A percentile compares a stretch with the other conserved stretches of the same genome.
Conservation (phyloP, 2,113 vertebrate genomes). For the Halcyon senegalensis region DNA sequence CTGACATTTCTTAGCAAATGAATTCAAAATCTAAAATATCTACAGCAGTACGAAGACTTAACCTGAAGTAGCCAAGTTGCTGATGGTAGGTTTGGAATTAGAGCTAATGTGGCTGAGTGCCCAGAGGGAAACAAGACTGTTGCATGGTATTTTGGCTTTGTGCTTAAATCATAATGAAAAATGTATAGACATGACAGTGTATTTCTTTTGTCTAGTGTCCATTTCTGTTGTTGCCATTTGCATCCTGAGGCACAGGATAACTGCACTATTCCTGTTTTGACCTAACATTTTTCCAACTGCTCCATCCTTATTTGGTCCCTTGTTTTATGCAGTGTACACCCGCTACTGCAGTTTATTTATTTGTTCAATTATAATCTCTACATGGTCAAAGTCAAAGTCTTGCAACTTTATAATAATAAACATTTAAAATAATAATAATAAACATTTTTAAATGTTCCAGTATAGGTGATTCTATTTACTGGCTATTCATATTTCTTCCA, state of each 20-base stretch:
- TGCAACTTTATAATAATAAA: neutral
- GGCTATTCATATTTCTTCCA: neutral
- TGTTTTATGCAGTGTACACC: neutral
- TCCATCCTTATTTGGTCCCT: neutral
- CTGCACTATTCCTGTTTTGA: neutral
- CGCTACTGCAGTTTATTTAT: neutral
- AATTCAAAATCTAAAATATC: slow-evolving; percentile 14
- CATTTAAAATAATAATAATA: neutral
- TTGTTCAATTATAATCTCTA: neutral
- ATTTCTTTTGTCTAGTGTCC: neutral
- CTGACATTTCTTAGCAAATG: neutral
- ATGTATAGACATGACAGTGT: neutral
- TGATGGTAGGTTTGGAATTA: neutral
- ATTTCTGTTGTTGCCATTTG: neutral
- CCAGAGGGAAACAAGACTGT: neutral
- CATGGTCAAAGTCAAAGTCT: neutral
- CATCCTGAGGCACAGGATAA: neutral
- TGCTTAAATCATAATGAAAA: neutral
- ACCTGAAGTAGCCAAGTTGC: neutral
- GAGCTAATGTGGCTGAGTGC: neutral
- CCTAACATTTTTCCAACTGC: neutral
- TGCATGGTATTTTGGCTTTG: neutral
- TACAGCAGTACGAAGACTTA: neutral
- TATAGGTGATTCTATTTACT: neutral
- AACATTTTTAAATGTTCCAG: neutral